These are phyloP conservation scores for Setophaga petechia DNA, from an alignment of 2,113 vertebrate genomes.

Conservation along the genomic window DNA sequence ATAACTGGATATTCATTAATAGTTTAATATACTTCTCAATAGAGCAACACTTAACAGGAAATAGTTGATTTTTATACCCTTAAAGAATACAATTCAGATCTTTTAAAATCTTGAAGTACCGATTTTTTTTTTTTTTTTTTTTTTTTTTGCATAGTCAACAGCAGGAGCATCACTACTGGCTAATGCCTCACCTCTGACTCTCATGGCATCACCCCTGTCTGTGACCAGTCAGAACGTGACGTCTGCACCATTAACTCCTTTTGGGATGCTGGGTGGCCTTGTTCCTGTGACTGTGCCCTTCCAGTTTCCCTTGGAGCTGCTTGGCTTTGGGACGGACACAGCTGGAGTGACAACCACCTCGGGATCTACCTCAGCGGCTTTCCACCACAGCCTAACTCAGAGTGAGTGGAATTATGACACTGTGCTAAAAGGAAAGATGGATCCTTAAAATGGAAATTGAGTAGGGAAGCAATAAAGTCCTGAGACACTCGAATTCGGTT, in stretches of 20 bases:
- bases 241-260: constrained; percentile 76
- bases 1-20: background rate
- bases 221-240: constrained; percentile 84
- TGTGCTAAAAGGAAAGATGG: background rate
- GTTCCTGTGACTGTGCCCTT: constrained; percentile 96
- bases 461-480: background rate
- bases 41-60: background rate
- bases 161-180: constrained; percentile 84
- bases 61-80: background rate
- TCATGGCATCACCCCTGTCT: constrained; percentile 86
- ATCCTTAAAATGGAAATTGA: background rate
- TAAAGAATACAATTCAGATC: background rate
- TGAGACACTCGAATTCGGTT: background rate
- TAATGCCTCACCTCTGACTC: constrained; percentile 85
- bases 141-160: constrained; percentile 83
- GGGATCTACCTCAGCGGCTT: constrained; percentile 85
- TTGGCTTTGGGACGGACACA: constrained; percentile 85
- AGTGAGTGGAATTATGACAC: constrained; percentile 69
- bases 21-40: background rate
- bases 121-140: constrained; percentile 42
- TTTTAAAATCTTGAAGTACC: constrained; percentile 52
- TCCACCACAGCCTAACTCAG: constrained; percentile 83
- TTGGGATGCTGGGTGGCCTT: constrained; percentile 95
- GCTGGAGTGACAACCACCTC: constrained; percentile 82
- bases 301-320: constrained; percentile 92